Evolutionary conservation across 2,888 invertebrate species (phyloP).

Genomic region (Ommatoiulus sabulosus): DNA sequence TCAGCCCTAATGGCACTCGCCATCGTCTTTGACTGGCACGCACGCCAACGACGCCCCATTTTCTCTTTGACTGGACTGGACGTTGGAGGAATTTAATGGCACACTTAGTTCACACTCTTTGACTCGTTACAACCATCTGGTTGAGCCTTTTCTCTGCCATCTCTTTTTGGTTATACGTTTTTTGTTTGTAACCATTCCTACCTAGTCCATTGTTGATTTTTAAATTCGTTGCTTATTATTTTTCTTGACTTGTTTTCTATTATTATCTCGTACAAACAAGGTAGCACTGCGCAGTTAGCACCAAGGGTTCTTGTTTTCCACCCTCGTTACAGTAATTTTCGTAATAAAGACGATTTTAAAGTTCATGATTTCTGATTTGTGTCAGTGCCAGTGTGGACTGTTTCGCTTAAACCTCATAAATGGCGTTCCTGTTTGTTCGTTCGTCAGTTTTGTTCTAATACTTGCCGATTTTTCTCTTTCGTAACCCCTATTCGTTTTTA

Average conservation of each 20-base stretch:
- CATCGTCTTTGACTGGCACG: not conserved
- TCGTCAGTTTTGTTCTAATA: not conserved
- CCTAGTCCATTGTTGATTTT: conserved; percentile 17
- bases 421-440: not conserved
- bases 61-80: conserved; percentile 50
- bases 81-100: conserved; percentile 4
- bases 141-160: not conserved
- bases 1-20: conserved; percentile 4
- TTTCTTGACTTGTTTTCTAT: not conserved
- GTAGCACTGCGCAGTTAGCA: not conserved
- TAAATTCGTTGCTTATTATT: not conserved
- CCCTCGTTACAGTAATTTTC: not conserved
- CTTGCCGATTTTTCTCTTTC: not conserved
- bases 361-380: not conserved
- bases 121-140: not conserved
- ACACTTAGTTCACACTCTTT: not conserved
- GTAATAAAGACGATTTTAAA: conserved; percentile 31
- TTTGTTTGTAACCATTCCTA: conserved; percentile 36
- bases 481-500: not conserved
- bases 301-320: not conserved
- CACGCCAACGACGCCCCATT: not conserved
- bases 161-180: not conserved
- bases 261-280: not conserved
- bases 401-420: not conserved
- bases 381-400: not conserved